These are phyloP conservation scores for Ruditapes philippinarum DNA, from an alignment of 1,140 invertebrate species.

Conservation along the genomic window DNA sequence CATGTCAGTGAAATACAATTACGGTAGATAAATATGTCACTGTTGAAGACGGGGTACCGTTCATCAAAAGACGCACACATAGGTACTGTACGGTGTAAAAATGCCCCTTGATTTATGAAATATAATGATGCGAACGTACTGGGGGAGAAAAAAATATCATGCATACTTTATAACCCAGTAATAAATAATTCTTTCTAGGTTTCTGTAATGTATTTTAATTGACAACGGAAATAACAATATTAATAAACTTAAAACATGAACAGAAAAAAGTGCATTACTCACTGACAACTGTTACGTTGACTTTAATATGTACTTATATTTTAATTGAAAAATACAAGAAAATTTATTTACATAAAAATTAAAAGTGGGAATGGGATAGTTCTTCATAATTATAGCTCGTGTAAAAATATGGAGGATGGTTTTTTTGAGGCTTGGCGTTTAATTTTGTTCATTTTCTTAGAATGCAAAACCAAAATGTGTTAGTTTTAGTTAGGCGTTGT, in stretches of 20 bases:
- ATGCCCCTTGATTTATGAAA: background rate
- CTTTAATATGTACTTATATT: no score
- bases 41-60: constrained; percentile 19
- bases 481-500: no score
- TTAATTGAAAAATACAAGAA: no score
- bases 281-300: no score
- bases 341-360: no score
- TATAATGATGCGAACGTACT: constrained; percentile 1
- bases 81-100: constrained; percentile 22
- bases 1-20: constrained; percentile 61
- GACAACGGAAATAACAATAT: background rate
- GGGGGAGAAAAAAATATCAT: constrained; percentile 11
- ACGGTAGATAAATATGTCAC: constrained; percentile 66
- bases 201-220: constrained; percentile 10
- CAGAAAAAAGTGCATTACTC: background rate
- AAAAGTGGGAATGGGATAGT: no score
- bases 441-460: no score
- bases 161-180: background rate
- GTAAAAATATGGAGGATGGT: no score
- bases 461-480: no score
- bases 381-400: no score
- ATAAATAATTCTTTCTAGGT: background rate
- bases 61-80: constrained; percentile 34
- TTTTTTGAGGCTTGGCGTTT: no score
- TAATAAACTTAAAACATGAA: background rate